Evolutionary conservation across 2,113 vertebrate genomes (phyloP).

Genomic region (Brevimyrus niger): DNA sequence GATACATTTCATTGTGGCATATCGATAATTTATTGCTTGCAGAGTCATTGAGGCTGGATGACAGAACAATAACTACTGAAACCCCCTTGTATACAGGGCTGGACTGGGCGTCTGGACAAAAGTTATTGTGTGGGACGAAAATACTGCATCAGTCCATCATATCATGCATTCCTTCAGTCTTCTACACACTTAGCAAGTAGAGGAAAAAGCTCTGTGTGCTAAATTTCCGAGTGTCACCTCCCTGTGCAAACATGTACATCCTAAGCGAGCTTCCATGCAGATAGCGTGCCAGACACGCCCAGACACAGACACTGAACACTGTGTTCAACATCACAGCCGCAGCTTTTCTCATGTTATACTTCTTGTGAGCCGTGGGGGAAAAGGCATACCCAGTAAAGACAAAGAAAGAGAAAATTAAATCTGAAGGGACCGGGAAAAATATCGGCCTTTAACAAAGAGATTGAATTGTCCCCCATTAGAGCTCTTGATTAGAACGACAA

Average conservation of each 20-base stretch:
- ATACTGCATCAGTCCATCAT: not conserved
- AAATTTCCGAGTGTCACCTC: conserved; percentile 31
- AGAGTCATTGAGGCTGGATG: not conserved
- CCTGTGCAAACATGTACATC: conserved; percentile 42
- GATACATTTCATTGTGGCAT: not conserved
- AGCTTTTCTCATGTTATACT: not conserved
- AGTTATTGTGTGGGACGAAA: not conserved
- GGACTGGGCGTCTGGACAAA: not conserved
- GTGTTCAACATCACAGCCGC: not conserved
- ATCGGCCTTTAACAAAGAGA: not conserved
- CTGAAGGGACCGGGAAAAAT: not conserved
- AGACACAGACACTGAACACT: not conserved
- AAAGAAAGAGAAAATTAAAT: not conserved
- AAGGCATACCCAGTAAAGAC: not conserved
- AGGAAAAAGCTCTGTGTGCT: conserved; percentile 21
- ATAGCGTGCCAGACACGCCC: not conserved
- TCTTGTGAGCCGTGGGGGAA: not conserved
- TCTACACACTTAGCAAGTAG: conserved; percentile 23
- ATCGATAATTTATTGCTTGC: not conserved
- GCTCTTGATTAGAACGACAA: not conserved
- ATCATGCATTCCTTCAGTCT: conserved; percentile 34
- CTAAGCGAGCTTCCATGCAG: conserved; percentile 29
- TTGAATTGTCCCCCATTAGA: not conserved
- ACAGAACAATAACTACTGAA: not conserved
- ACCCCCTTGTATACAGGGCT: not conserved